phyloP scores from a whole-genome alignment of 2,888 invertebrate species.

The Gryllus longicercus region DNA sequence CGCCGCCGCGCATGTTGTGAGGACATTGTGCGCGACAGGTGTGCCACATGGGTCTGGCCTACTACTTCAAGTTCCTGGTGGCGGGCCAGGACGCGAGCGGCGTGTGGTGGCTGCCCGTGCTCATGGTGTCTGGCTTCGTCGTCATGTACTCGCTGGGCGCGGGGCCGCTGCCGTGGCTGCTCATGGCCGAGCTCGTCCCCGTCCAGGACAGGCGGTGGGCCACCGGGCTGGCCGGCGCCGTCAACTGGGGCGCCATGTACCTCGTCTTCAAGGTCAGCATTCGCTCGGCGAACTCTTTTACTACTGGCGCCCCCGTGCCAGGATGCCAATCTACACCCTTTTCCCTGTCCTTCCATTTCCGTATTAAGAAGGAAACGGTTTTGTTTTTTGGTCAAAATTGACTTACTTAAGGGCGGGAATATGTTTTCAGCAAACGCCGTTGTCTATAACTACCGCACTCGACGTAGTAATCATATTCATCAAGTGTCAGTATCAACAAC shows the following conservation, averaged over 20 bases:
- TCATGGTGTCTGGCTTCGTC: background rate
- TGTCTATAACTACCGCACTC: too few relatives aligned
- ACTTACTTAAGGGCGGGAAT: too few relatives aligned
- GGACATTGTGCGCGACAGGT: background rate
- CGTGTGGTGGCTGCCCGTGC: background rate
- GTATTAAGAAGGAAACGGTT: too few relatives aligned
- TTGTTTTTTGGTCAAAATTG: too few relatives aligned
- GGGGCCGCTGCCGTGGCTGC: conserved; percentile 19
- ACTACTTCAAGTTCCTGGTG: background rate
- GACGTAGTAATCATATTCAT: too few relatives aligned
- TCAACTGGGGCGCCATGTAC: conserved; percentile 18
- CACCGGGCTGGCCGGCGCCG: background rate
- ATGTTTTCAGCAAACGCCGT: too few relatives aligned
- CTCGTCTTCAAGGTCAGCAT: background rate
- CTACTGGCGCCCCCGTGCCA: too few relatives aligned
- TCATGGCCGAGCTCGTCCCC: conserved; percentile 19
- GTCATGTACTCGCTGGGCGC: background rate
- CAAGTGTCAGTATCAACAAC: too few relatives aligned
- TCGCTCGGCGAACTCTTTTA: too few relatives aligned
- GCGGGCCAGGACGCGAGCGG: background rate
- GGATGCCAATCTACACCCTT: too few relatives aligned
- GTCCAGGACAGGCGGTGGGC: background rate
- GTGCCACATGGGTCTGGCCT: background rate
- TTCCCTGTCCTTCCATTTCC: too few relatives aligned
- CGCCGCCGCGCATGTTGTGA: too few relatives aligned